Evolutionary conservation across 2,888 invertebrate species (phyloP), one percentile per base, ranked within the genome.

Genomic region (Agrotis exclamationis): DNA sequence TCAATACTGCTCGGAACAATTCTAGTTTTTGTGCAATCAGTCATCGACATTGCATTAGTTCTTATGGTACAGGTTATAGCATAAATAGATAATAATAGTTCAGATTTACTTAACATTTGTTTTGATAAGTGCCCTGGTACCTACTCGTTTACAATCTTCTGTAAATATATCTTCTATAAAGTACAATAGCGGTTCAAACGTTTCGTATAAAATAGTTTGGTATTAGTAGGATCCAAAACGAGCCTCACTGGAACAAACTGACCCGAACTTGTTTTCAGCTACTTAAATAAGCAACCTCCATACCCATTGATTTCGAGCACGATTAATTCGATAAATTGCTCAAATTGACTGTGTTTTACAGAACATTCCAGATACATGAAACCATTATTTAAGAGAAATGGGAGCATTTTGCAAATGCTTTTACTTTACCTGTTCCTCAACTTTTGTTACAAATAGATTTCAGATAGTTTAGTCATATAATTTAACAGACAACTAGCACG

Each of bases 321-420:
- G 47, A 83, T 70, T 75, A 71, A 60, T 76, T 74, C 62, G 51
- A 63, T 66, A 51, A 73, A 60, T 75, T 72, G 67, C 33, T 63
- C 60, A 65, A 77, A 80, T 82, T 69, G 70, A 20, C 53, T 47
- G 59, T 44, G 57, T 44, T 57, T 45, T 48, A 54, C 24, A 20
- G 53, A 66, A 65, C 57, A 71, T 54, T 75, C 24, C 22, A 67
- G 58, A 67, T 53, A 62, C 51, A 9, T 54, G 59, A 54, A 64
- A 59, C 70, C 53, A 28, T 62, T 74, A 65, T 14, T 70, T 63
- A 45, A 47, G 24, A 64, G 63, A 66, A 51, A 48, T 48, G n/a
- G 5, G 60, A 54, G 45, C 13, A 18, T 39, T 54, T 63, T 45
- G n/a, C 18, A 73, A 28, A 68, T 47, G 11, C n/a, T 51, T 60